These are phyloP conservation scores for Urosaurus nigricauda DNA, from an alignment of 2,797 vertebrate species.

Conservation along the genomic window DNA sequence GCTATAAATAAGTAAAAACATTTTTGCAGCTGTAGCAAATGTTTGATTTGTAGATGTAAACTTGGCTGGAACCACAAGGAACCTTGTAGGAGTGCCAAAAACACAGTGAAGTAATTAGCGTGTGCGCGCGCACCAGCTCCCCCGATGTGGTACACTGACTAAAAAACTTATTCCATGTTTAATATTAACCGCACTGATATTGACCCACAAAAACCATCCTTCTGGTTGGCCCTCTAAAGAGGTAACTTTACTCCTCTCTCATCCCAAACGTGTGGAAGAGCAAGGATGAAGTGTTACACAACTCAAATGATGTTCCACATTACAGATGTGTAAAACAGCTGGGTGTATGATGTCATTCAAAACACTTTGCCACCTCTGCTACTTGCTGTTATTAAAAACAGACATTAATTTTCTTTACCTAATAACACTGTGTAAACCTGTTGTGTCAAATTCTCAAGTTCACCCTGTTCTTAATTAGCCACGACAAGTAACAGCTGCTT, in stretches of 20 bases:
- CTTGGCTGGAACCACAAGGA: conserved; percentile 53
- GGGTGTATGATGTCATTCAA: conserved; percentile 89
- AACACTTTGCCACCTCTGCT: conserved; percentile 88
- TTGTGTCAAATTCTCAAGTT: conserved; percentile 63
- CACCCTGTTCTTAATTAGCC: conserved; percentile 77
- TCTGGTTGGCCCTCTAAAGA: conserved; percentile 43
- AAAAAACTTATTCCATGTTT: conserved; percentile 16
- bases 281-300: conserved; percentile 80
- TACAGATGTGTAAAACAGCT: conserved; percentile 88
- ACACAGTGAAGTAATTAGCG: conserved; percentile 73
- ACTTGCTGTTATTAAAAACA: conserved; percentile 94
- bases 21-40: conserved; percentile 77
- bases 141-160: conserved; percentile 1
- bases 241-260: conserved; percentile 60
- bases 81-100: conserved; percentile 55
- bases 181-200: conserved; percentile 38
- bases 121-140: neutral
- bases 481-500: conserved; percentile 75
- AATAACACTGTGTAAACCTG: conserved; percentile 61
- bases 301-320: conserved; percentile 59
- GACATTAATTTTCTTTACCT: conserved; percentile 76
- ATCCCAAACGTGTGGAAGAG: conserved; percentile 66
- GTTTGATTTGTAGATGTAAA: conserved; percentile 62
- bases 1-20: conserved; percentile 78
- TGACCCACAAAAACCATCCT: conserved; percentile 44